A percentile compares a stretch with the other conserved stretches of the same genome.
These are phyloP conservation scores for Drosophila gaucha DNA, from an alignment of 2,888 invertebrate species.

Conservation along the genomic window DNA sequence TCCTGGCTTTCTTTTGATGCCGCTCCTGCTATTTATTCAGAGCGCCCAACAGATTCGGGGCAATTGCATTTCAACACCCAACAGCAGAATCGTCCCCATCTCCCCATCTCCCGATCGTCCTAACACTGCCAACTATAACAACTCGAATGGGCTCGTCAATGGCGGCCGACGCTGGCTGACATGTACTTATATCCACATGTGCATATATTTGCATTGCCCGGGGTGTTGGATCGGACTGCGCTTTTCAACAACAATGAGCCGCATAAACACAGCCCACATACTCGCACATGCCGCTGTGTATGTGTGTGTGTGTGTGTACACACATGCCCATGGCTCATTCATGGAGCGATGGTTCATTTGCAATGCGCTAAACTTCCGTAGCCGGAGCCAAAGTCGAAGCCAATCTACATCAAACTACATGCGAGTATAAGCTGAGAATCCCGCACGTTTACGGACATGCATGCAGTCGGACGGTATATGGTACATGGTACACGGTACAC, in stretches of 20 bases:
- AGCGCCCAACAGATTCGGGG: slow-evolving; percentile 31
- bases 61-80: slow-evolving; percentile 27
- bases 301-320: background rate
- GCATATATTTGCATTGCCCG: slow-evolving; percentile 71
- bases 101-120: background rate
- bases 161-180: slow-evolving; percentile 32
- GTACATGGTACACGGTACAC: background rate
- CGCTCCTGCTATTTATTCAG: slow-evolving; percentile 37
- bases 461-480: background rate
- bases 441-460: slow-evolving; percentile 20
- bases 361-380: slow-evolving; percentile 53
- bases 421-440: slow-evolving; percentile 37
- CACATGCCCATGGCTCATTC: slow-evolving; percentile 11
- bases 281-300: background rate
- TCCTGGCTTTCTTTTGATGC: slow-evolving; percentile 51
- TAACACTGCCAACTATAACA: slow-evolving; percentile 36
- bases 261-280: slow-evolving; percentile 25
- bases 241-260: slow-evolving; percentile 56
- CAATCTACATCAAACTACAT: slow-evolving; percentile 56
- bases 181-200: slow-evolving; percentile 59
- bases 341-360: slow-evolving; percentile 52
- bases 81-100: background rate
- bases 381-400: slow-evolving; percentile 32
- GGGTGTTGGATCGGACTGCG: slow-evolving; percentile 61
- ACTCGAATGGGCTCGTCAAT: slow-evolving; percentile 63